Evolutionary conservation across 2,113 vertebrate species (phyloP).

Genomic region (Menura novaehollandiae): DNA sequence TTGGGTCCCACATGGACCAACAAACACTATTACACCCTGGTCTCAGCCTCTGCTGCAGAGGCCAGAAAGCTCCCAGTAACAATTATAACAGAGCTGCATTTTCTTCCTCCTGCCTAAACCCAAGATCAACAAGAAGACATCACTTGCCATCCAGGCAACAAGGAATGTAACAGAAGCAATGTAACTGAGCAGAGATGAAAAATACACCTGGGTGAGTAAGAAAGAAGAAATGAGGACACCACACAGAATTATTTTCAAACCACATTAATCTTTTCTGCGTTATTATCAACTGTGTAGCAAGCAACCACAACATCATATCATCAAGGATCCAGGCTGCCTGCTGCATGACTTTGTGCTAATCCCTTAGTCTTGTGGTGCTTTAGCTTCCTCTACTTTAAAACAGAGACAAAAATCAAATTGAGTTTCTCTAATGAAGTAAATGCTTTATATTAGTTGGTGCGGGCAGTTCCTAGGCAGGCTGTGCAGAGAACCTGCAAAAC

Average conservation of each 20-base stretch:
- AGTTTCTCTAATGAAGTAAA: background rate
- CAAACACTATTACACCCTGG: fast-evolving
- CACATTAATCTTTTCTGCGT: background rate
- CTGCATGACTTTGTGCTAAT: background rate
- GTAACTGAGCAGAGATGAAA: background rate
- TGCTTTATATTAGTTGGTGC: background rate
- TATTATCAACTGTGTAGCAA: background rate
- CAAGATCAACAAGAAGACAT: background rate
- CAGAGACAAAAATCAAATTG: background rate
- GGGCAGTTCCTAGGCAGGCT: background rate
- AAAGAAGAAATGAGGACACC: background rate
- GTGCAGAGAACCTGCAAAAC: background rate
- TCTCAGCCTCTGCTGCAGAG: background rate
- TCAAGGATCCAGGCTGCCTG: background rate
- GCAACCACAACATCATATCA: background rate
- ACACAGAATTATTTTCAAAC: background rate
- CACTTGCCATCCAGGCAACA: background rate
- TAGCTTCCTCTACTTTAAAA: background rate
- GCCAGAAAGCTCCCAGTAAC: background rate
- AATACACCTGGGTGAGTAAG: background rate
- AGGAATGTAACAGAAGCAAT: background rate
- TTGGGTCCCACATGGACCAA: background rate
- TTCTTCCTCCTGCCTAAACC: background rate
- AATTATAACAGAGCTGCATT: background rate
- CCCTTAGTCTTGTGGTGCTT: background rate